Base-by-base conservation (phyloP, 1,140 invertebrate genomes). In the Nixonia krombeini region DNA sequence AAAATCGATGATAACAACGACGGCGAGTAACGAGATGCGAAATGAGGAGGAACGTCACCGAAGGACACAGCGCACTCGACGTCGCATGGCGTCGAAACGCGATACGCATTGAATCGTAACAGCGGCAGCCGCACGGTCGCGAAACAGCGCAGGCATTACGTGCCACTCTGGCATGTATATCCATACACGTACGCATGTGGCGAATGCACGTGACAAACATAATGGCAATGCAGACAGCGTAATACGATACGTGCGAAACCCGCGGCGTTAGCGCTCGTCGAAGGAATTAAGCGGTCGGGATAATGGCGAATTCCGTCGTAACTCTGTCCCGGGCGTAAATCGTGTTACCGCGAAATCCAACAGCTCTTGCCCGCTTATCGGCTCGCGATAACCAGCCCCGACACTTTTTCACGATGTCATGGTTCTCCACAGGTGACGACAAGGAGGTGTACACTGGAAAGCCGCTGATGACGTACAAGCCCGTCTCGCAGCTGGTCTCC, bases 401-500 rank as follows among this genome's bases (percentile, higher is more conserved):
- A n/a, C n/a, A n/a, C n/a, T n/a, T n/a, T n/a, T n/a, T n/a, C n/a
- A n/a, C n/a, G n/a, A n/a, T n/a, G n/a, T n/a, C n/a, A n/a, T n/a
- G n/a, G 52, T 55, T 57, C 63, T 35, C 72, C 80, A 13, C 75
- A 85, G 82, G 76, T 5, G 80, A 81, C 37, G 78, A 81, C 18
- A 77, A 81, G 35, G 70, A 68, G 35, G 75, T 80, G 21, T 87
- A 87, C 70, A 84, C 78, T n/a, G 86, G 85, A 8, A 78, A 75
- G 21, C 87, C 86, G 17, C 56, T 87, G 50, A 77, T 84, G 0
- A 87, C 85, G n/a, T 87, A 86, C 42, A 74, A 64, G 38, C 85
- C 85, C 6, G 73, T 75, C 7, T 80, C 83, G 13, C 82, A 86
- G 49, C 74, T 84, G 51, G 85, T 85, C 7, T 72, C 75, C 29